Evolutionary conservation across 1,140 invertebrate species (phyloP).

Genomic region (Philotrypesis tridentata): DNA sequence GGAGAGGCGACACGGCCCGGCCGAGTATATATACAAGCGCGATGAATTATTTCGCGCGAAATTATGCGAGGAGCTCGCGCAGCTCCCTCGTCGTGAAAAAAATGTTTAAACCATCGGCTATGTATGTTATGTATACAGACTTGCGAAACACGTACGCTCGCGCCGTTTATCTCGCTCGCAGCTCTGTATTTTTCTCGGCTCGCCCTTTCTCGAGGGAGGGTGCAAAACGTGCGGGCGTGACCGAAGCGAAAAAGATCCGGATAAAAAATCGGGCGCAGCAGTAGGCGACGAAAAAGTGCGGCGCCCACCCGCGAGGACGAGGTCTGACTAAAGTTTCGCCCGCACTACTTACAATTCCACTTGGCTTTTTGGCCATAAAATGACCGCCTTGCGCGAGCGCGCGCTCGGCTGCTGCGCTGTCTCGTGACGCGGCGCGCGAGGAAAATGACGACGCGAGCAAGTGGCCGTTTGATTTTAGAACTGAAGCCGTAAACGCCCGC

Average conservation of each 20-base stretch:
- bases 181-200: background rate
- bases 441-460: constrained; percentile 4
- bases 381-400: constrained; percentile 53
- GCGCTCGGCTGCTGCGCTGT: no score
- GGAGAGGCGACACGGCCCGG: no score
- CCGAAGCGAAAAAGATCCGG: background rate
- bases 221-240: background rate
- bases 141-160: no score
- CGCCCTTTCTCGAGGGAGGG: background rate
- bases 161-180: no score
- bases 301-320: background rate
- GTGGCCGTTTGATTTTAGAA: background rate
- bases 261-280: constrained; percentile 1
- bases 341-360: constrained; percentile 51
- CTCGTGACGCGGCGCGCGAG: background rate
- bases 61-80: background rate
- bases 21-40: no score
- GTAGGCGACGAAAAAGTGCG: background rate
- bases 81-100: background rate
- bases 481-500: background rate
- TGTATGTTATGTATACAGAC: background rate
- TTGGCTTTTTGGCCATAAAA: constrained; percentile 51
- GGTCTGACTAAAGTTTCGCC: constrained; percentile 36
- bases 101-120: background rate
- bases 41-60: background rate